These are phyloP conservation scores for Spea multiplicata DNA, from an alignment of 2,113 vertebrate genomes.

Conservation along the genomic window DNA sequence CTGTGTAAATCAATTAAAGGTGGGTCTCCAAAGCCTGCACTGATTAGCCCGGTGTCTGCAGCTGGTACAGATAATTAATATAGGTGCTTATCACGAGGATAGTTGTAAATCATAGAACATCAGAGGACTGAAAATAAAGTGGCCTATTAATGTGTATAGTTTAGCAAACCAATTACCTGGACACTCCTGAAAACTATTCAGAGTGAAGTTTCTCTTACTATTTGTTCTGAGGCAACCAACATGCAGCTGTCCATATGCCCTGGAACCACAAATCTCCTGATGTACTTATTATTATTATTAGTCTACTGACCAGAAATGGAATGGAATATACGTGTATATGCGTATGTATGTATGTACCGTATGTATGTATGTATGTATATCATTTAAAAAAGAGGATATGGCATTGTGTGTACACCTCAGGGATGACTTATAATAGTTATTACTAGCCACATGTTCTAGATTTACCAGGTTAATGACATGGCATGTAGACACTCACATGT, in stretches of 20 bases:
- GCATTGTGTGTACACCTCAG: no score
- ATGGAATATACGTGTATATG: background rate
- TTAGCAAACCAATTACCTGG: constrained; percentile 26
- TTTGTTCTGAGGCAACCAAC: background rate
- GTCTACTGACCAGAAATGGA: no score
- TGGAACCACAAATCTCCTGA: no score
- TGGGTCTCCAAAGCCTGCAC: constrained; percentile 36
- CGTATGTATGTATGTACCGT: background rate
- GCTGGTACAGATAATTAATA: constrained; percentile 52
- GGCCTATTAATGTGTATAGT: constrained; percentile 40
- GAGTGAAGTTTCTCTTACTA: background rate
- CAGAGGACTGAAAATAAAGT: constrained; percentile 51
- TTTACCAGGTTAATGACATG: no score
- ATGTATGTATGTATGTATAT: background rate
- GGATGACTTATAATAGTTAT: no score
- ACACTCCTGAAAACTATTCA: constrained; percentile 2
- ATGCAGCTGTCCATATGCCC: no score
- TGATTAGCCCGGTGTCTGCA: constrained; percentile 42
- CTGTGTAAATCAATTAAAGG: constrained; percentile 47
- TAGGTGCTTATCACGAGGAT: background rate
- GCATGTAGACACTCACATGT: no score
- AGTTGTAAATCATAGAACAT: constrained; percentile 50
- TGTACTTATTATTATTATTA: no score
- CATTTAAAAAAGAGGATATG: no score
- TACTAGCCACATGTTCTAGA: no score